Evolutionary conservation across 92 coral and sea anemone species (phyloP), one percentile per base, ranked within the genome.

Genomic region (Chrysogorgia sp.): DNA sequence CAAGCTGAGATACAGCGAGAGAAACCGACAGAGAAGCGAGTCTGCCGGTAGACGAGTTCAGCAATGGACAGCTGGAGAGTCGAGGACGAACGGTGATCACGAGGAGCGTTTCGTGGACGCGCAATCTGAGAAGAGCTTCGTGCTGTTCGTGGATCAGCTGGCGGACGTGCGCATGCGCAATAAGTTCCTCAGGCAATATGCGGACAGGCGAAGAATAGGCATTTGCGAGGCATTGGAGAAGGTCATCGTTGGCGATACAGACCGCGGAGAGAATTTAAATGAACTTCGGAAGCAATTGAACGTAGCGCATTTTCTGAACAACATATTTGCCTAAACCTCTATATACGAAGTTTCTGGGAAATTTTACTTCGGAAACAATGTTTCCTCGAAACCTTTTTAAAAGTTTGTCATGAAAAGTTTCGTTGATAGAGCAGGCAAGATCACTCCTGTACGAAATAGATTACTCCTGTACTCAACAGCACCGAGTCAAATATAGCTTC

Each of bases 191-290:
- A 20, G 21, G 14, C 33, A 24, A 25, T 26, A 25, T 28, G 75
- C 75, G 22, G 40, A 58, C 5, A 41, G 40, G 20, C 75, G 75
- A 19, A 58, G 75, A 22, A 58, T 41, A 34, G 75, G 34, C 2
- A 23, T 68, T 12, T 68, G 75, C 34, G 75, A 68, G 59, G 75
- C 41, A 34, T 28, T 68, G 58, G 75, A 68, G 28, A 68, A 68
- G 37, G 58, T 7, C 15, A 25, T 31, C 14, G 31, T 47, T 20
- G 23, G 75, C 35, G n/a, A 41, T 14, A n/a, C n/a, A n/a, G n/a
- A n/a, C n/a, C n/a, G n/a, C n/a, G 35, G 52, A 7, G 29, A 41
- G 13, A 21, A 20, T 37, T 32, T 68, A 12, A 23, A 15, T 34
- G 75, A 68, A 13, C 35, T 41, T 43, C 49, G 75, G 29, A 21